Conservation (phyloP, 2,888 invertebrate genomes). For the Aphidius colemani region DNA sequence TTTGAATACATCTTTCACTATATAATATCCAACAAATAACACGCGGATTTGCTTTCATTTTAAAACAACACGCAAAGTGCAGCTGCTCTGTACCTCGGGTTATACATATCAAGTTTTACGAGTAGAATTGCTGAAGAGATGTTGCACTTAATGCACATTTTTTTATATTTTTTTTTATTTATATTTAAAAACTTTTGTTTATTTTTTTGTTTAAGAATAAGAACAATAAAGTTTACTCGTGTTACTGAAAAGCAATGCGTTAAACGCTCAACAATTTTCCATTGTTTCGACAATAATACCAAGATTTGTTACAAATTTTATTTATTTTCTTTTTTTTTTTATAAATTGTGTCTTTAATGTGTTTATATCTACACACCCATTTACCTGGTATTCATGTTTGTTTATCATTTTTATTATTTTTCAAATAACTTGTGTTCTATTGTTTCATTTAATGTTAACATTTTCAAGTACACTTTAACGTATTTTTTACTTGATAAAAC, state of each 20-base stretch:
- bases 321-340: not conserved
- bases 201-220: not conserved
- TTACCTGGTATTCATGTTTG: too few species aligned
- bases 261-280: not conserved
- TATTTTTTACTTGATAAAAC: too few species aligned
- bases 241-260: conserved; percentile 9
- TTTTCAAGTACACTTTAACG: too few species aligned
- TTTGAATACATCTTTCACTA: too few species aligned
- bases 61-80: conserved; percentile 6
- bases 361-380: too few species aligned
- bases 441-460: too few species aligned
- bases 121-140: conserved; percentile 11
- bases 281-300: not conserved
- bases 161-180: not conserved
- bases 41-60: not conserved
- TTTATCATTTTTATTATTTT: too few species aligned
- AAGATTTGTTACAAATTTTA: not conserved
- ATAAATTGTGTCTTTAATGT: too few species aligned
- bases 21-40: too few species aligned
- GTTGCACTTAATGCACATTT: conserved; percentile 11
- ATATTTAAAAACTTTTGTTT: not conserved
- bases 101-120: conserved; percentile 10
- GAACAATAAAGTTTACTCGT: not conserved
- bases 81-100: conserved; percentile 4
- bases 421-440: too few species aligned